Percentiles rank a stretch among this genome's conserved stretches.
Evolutionary conservation across 35 echinoderm and acorn worm genomes (phyloP).

Genomic region (Lytechinus pictus): DNA sequence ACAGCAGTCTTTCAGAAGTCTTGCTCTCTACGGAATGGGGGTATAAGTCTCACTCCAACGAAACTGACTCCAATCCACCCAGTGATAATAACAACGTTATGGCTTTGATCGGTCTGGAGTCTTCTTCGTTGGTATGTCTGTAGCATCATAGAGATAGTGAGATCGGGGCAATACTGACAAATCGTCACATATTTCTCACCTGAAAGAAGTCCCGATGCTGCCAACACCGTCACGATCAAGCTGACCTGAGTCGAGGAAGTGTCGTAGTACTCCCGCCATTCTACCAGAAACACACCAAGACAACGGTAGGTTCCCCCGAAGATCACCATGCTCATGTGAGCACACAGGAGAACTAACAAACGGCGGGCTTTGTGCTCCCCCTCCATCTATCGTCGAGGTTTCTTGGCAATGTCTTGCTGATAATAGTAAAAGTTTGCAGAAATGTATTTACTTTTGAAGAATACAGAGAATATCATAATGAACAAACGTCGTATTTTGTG

Average conservation of each 20-base stretch:
- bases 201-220: background rate
- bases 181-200: background rate
- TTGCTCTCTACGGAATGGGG: no score
- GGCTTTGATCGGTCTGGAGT: no score
- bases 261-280: conserved; percentile 3
- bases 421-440: background rate
- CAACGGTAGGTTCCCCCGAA: conserved; percentile 23
- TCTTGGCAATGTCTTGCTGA: background rate
- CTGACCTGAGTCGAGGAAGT: conserved; percentile 27
- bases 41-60: no score
- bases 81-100: no score
- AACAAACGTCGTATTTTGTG: no score
- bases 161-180: background rate
- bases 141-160: no score
- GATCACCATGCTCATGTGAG: background rate
- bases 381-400: background rate
- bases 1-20: no score
- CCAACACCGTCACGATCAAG: background rate
- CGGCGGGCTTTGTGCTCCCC: background rate
- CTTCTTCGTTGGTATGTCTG: no score
- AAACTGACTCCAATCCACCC: no score
- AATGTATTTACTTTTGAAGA: no score
- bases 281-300: conserved; percentile 9
- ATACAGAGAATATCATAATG: no score
- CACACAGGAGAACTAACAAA: conserved; percentile 32